These are phyloP conservation scores for Drosophila kurseongensis DNA, from an alignment of 1,140 invertebrate species.

Conservation along the genomic window DNA sequence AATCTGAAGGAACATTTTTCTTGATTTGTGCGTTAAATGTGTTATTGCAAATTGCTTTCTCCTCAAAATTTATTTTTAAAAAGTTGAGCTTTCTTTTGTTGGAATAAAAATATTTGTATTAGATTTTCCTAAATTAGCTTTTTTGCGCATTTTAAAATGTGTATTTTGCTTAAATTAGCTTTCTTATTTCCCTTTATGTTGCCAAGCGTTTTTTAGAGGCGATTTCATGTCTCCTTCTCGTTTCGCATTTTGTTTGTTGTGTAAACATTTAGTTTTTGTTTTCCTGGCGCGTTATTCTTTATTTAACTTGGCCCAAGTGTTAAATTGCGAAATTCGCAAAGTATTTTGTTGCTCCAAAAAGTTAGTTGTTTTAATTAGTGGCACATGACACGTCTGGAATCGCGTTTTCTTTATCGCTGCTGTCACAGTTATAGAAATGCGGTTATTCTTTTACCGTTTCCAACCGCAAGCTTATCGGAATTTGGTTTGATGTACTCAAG, in stretches of 20 bases:
- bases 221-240: slow-evolving; percentile 14
- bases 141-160: slow-evolving; percentile 13
- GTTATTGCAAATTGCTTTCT: too few relatives aligned
- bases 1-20: too few relatives aligned
- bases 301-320: slow-evolving; percentile 44
- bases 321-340: slow-evolving; percentile 59
- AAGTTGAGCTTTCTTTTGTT: not conserved
- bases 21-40: not conserved
- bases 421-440: slow-evolving; percentile 29
- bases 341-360: slow-evolving; percentile 16
- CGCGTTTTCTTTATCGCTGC: slow-evolving; percentile 37
- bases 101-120: not conserved
- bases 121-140: slow-evolving; percentile 39
- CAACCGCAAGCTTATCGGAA: slow-evolving; percentile 18
- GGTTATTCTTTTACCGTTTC: slow-evolving; percentile 13
- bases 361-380: slow-evolving; percentile 48
- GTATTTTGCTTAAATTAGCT: slow-evolving; percentile 54
- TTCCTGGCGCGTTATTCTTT: slow-evolving; percentile 14
- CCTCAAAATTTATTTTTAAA: not conserved
- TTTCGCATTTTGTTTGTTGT: slow-evolving; percentile 54
- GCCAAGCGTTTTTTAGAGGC: slow-evolving; percentile 45
- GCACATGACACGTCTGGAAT: slow-evolving; percentile 46
- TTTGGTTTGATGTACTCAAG: slow-evolving; percentile 9
- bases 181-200: slow-evolving; percentile 23
- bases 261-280: slow-evolving; percentile 63